Conservation (phyloP, 2,888 invertebrate species). For the Catocala fraxini region DNA sequence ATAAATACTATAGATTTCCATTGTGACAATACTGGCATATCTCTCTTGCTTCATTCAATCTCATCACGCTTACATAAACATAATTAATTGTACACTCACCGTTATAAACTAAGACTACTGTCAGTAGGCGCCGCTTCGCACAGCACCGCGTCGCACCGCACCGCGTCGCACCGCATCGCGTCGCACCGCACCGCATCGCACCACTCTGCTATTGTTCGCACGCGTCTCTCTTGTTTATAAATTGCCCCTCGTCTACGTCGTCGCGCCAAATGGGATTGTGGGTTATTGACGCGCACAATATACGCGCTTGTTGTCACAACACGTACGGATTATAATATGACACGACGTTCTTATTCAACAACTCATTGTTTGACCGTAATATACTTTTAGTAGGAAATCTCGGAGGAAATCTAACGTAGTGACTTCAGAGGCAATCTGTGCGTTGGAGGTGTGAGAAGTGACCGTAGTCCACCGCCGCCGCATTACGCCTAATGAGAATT, state of each 20-base stretch:
- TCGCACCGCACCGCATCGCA: no score
- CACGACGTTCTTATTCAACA: neutral
- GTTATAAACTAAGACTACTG: no score
- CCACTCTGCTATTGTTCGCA: slow-evolving; percentile 22
- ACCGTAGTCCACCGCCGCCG: slow-evolving; percentile 9
- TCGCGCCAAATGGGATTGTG: slow-evolving; percentile 40
- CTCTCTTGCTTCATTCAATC: no score
- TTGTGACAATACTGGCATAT: no score
- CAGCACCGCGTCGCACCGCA: no score
- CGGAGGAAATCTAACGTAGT: neutral
- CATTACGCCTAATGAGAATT: slow-evolving; percentile 10
- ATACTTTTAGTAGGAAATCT: neutral
- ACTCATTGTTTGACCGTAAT: neutral
- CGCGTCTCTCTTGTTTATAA: slow-evolving; percentile 33
- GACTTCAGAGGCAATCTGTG: neutral
- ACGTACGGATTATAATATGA: neutral
- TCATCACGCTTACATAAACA: no score
- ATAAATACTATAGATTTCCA: no score
- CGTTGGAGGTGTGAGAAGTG: neutral
- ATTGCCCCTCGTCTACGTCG: slow-evolving; percentile 28
- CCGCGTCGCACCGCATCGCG: no score
- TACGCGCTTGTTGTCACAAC: slow-evolving; percentile 7
- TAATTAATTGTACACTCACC: no score
- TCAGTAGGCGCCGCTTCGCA: no score
- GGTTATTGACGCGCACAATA: slow-evolving; percentile 37